Evolutionary conservation across 2,113 vertebrate species (phyloP), one percentile per base, ranked within the genome.

Genomic region (Callocephalon fimbriatum): DNA sequence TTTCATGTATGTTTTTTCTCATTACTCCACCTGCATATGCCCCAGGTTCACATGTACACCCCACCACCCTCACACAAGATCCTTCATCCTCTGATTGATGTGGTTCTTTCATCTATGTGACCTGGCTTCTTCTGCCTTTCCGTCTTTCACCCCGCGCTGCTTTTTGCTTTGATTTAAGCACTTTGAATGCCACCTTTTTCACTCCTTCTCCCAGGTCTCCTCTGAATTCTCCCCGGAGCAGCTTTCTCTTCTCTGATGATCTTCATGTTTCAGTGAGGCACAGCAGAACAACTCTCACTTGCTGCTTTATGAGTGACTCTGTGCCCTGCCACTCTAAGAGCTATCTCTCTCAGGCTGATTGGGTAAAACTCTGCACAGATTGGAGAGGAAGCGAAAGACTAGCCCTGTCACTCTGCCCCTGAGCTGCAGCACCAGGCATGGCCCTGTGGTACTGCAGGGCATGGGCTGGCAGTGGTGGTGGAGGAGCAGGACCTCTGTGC

Each of bases 91-190:
- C 44, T 53, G 31, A 20, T 0, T 42, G 62, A 58, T 66, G 45
- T 56, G 40, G 15, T 9, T 10, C 6, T 15, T 84, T 38, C 15
- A 31, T 23, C 27, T 73, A 1, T 1, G 5, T 77, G 83, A 44
- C 25, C 32, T 47, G 54, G 4, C 11, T 87, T n/a, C 58, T 84
- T 68, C 75, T 80, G 23, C 50, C n/a, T 48, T 63, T 93, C 59
- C 62, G 27, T 79, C 45, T 73, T 94, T 70, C 31, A 44, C 11
- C 68, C 13, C 51, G 37, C 0, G 0, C 31, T 66, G 42, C 15
- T 79, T 86, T 80, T 80, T 51, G n/a, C 54, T 89, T 87, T 82
- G 45, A n/a, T 86, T 92, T 81, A 76, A 93, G 40, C 35, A 38
- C 37, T 65, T 58, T 12, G 75, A 75, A 72, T 20, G 11, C 23